Percentiles rank a stretch among this genome's conserved stretches.
phyloP scores from a whole-genome alignment of 2,113 vertebrate species.

The Antechinus flavipes region DNA sequence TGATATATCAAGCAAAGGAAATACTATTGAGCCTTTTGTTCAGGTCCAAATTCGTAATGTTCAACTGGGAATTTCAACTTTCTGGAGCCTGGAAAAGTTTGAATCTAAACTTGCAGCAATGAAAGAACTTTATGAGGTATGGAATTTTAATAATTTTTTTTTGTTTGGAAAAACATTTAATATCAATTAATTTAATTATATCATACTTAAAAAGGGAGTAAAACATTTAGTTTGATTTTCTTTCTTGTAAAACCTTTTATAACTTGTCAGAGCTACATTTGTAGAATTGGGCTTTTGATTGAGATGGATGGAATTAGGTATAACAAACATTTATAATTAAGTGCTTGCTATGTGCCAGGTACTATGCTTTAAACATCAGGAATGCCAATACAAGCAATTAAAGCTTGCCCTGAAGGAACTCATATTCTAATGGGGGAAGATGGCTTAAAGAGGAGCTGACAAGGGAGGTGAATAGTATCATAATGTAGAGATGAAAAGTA shows the following conservation, averaged over 20 bases:
- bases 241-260: not conserved
- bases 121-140: slow-evolving; percentile 95
- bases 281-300: not conserved
- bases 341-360: not conserved
- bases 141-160: slow-evolving; percentile 37
- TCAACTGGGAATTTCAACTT: slow-evolving; percentile 92
- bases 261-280: not conserved
- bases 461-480: not conserved
- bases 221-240: not conserved
- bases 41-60: slow-evolving; percentile 93
- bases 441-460: not conserved
- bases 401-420: not conserved
- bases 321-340: not conserved
- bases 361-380: not conserved
- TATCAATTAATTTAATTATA: not conserved
- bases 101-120: slow-evolving; percentile 93
- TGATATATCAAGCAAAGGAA: slow-evolving; percentile 81
- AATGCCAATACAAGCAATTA: not conserved
- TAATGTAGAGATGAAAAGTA: not conserved
- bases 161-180: not conserved
- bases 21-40: slow-evolving; percentile 70
- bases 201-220: not conserved
- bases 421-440: not conserved
- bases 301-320: not conserved
- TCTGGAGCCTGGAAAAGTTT: slow-evolving; percentile 96